Evolutionary conservation across 2,797 vertebrate genomes (phyloP).

Genomic region (Chiloscyllium punctatum): DNA sequence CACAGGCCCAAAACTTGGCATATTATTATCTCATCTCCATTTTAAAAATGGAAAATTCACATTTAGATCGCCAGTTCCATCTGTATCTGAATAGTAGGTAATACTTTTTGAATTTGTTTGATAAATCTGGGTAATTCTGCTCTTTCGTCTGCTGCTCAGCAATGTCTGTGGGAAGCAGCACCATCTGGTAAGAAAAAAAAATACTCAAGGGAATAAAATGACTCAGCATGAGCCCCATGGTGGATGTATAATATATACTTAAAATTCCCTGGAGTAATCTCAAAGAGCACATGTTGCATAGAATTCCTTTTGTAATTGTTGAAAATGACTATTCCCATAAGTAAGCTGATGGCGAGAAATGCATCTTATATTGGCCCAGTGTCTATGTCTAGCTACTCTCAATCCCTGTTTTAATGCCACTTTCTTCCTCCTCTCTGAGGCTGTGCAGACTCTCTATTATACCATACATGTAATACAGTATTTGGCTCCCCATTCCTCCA

Average conservation of each 20-base stretch:
- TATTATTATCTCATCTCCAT: neutral
- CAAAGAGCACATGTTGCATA: neutral
- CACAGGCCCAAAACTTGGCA: neutral
- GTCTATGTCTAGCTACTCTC: neutral
- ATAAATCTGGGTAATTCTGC: neutral
- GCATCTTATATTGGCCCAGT: neutral
- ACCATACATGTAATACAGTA: neutral
- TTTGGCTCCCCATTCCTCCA: neutral
- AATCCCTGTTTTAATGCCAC: neutral
- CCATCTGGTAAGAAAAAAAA: neutral
- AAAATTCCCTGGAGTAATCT: neutral
- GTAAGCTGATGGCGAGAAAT: neutral
- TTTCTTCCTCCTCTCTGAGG: neutral
- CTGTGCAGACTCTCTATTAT: neutral
- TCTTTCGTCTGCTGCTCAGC: neutral
- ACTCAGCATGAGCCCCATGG: neutral
- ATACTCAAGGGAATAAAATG: neutral
- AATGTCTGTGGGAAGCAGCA: neutral
- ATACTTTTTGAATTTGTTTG: neutral
- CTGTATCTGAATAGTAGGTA: neutral
- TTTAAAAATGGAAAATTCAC: neutral
- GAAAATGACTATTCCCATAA: constrained; percentile 5
- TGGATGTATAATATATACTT: neutral
- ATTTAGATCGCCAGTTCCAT: neutral
- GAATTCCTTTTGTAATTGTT: neutral